Conservation (phyloP, 2,797 vertebrate species). For the Miichthys miiuy region DNA sequence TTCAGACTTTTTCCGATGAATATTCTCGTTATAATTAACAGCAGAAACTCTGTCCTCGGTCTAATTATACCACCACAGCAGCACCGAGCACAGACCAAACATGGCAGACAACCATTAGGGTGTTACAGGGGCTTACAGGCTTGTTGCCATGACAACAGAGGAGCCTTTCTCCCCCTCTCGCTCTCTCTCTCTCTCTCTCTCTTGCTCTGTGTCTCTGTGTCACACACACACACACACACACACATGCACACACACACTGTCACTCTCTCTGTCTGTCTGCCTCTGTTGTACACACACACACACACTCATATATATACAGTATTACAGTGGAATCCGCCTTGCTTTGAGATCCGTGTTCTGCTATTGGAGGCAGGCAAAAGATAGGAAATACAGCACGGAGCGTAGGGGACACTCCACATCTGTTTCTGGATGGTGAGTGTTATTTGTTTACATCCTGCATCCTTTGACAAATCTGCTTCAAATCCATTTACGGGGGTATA, state of each 20-base stretch:
- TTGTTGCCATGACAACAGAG: slow-evolving; percentile 96
- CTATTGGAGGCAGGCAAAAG: slow-evolving; percentile 58
- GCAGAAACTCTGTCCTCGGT: slow-evolving; percentile 42
- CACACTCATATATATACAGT: slow-evolving; percentile 48
- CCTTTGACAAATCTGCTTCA: slow-evolving; percentile 70
- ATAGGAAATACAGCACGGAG: slow-evolving; percentile 43
- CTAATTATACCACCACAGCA: slow-evolving; percentile 65
- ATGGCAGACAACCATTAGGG: slow-evolving; percentile 82
- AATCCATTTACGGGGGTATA: slow-evolving; percentile 6
- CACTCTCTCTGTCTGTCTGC: slow-evolving; percentile 56
- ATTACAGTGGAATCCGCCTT: slow-evolving; percentile 74
- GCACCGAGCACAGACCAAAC: slow-evolving; percentile 84
- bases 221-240: slow-evolving; percentile 44
- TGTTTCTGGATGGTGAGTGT: slow-evolving; percentile 88
- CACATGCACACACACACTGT: slow-evolving; percentile 38
- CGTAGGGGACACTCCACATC: slow-evolving; percentile 67
- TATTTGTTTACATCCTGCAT: slow-evolving; percentile 89
- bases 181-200: slow-evolving; percentile 24
- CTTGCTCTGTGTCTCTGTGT: slow-evolving; percentile 39
- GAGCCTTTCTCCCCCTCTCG: slow-evolving; percentile 61
- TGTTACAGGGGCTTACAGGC: slow-evolving; percentile 82
- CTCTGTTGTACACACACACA: slow-evolving; percentile 50
- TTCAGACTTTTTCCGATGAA: slow-evolving; percentile 2
- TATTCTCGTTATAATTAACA: slow-evolving; percentile 39
- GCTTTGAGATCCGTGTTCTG: slow-evolving; percentile 64